Evolutionary conservation across 2,797 vertebrate species (phyloP).

Genomic region (Helarctos malayanus): DNA sequence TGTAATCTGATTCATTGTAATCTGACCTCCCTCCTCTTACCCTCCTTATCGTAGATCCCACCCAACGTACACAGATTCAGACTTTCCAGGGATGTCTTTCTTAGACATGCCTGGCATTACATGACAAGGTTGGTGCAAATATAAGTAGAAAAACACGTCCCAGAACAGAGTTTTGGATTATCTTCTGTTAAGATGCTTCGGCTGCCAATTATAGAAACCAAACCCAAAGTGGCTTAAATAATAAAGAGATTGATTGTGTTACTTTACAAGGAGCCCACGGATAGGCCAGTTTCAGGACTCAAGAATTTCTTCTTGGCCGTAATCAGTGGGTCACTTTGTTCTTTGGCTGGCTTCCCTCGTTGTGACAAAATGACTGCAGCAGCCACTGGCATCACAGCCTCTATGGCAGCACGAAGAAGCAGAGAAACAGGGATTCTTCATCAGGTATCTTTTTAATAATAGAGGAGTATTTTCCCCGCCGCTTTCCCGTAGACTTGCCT

Average conservation of each 20-base stretch:
- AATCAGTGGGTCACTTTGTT: neutral
- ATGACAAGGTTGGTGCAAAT: neutral
- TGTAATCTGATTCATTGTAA: neutral
- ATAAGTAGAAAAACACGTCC: neutral
- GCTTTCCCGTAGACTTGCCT: neutral
- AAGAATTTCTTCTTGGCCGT: neutral
- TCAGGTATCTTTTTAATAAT: neutral
- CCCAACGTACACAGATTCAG: neutral
- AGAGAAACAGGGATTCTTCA: neutral
- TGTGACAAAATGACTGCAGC: neutral
- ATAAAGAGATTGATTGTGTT: neutral
- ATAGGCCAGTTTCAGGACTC: neutral
- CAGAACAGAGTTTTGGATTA: neutral
- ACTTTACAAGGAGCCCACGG: neutral
- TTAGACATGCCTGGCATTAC: neutral
- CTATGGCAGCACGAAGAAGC: neutral
- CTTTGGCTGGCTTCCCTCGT: constrained; percentile 2
- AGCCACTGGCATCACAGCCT: neutral
- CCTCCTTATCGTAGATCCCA: neutral
- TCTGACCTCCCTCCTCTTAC: neutral
- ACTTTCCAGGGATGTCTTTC: neutral
- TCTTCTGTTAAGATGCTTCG: neutral
- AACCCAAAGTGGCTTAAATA: neutral
- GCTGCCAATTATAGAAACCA: neutral
- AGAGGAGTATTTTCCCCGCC: neutral